These are phyloP conservation scores for Lithophane semibrunnea DNA, from an alignment of 2,888 invertebrate species.

Conservation along the genomic window DNA sequence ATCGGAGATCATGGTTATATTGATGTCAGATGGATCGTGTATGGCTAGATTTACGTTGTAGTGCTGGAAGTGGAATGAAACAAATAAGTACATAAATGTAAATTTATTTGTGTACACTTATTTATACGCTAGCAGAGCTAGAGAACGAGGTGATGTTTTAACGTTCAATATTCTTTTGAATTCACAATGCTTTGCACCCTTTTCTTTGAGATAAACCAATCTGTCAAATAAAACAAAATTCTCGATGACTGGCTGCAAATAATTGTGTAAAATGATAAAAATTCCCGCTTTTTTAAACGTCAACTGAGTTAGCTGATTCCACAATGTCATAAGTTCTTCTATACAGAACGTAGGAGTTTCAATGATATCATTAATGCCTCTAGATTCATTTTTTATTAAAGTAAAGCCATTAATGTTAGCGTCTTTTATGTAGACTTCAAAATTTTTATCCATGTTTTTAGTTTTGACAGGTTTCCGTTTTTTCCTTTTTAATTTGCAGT, in stretches of 20 bases:
- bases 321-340: conserved; percentile 76
- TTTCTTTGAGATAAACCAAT: conserved; percentile 81
- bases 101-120: conserved; percentile 60
- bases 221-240: conserved; percentile 84
- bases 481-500: conserved; percentile 82
- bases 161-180: conserved; percentile 91
- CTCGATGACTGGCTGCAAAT: conserved; percentile 82
- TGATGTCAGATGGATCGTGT: background rate
- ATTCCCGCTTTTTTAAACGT: conserved; percentile 79
- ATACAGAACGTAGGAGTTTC: conserved; percentile 67
- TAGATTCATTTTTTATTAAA: conserved; percentile 64
- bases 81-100: background rate
- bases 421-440: conserved; percentile 78
- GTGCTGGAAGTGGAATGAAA: background rate
- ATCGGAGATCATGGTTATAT: background rate
- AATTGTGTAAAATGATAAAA: conserved; percentile 81
- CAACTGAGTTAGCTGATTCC: conserved; percentile 72
- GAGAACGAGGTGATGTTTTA: conserved; percentile 92
- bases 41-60: background rate
- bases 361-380: conserved; percentile 13
- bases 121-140: conserved; percentile 91
- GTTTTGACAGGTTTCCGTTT: conserved; percentile 84
- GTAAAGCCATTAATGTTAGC: conserved; percentile 76
- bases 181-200: conserved; percentile 74
- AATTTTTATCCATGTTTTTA: conserved; percentile 75